Evolutionary conservation across 1,140 invertebrate genomes (phyloP), one percentile per base, ranked within the genome.

Genomic region (Nylanderia fulva): DNA sequence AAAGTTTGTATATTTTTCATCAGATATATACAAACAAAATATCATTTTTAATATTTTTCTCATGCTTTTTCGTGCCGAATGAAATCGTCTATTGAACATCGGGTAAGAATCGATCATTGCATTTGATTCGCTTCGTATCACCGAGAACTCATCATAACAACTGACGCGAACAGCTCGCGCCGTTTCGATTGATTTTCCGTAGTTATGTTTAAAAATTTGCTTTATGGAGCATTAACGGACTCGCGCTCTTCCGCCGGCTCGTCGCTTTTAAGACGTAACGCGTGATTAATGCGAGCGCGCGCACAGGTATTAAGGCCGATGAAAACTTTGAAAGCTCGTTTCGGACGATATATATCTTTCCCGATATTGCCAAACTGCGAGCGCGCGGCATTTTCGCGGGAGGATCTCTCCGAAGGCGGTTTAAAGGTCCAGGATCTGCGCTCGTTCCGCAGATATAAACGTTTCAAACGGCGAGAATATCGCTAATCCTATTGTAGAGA

Each of bases 401-500:
- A 80, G 52, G 8, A 82, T 72, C 66, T 11, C 24, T 60, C 66
- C 77, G 58, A 54, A n/a, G 36, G 48, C 36, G 77, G 24, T 54
- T 82, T 82, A 80, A 80, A 33, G 27, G 27, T 71, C 64, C 33
- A 27, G 33, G 24, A 71, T 82, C 66, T 18, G 5, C 15, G 45
- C 45, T 80, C 63, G 64, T 29, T 80, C 24, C 18, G 52, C 54
- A 72, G 77, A 82, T 82, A 82, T 82, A 82, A 82, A 82, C 66
- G 66, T 82, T 82, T 82, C 66, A 82, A 82, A 82, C 66, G 66
- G 77, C 66, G 52, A 27, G 52, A 60, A 82, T 82, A 82, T 82
- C 52, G 66, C 66, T 82, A 82, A 82, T 82, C 77, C 77, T 82
- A 82, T 82, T 82, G 77, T 82, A 82, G 77, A 82, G 52, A 72